A percentile compares a stretch with the other conserved stretches of the same genome.
Conservation (phyloP, 2,888 invertebrate genomes). For the Oligia latruncula region DNA sequence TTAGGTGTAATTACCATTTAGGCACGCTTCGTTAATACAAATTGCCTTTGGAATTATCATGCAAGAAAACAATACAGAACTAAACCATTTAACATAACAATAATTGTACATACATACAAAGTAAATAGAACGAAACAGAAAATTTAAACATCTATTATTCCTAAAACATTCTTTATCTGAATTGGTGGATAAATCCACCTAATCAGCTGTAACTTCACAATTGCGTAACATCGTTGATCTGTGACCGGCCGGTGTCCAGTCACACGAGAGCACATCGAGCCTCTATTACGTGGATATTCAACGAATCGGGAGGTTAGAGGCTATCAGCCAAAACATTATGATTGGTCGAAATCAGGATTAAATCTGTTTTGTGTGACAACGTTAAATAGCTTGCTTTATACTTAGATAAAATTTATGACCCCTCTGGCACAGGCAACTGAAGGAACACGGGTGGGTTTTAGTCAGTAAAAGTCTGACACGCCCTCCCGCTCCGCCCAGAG, state of each 20-base stretch:
- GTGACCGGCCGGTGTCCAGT: slow-evolving; percentile 33
- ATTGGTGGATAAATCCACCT: slow-evolving; percentile 8
- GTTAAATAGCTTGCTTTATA: neutral
- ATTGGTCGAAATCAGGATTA: neutral
- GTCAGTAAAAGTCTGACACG: too few relatives aligned
- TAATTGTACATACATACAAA: neutral
- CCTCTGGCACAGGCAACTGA: too few relatives aligned
- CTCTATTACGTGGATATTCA: slow-evolving; percentile 28
- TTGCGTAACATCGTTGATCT: slow-evolving; percentile 33
- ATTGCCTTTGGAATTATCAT: neutral
- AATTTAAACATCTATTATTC: slow-evolving; percentile 13
- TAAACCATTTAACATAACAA: neutral
- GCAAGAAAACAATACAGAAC: neutral
- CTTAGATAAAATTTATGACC: too few relatives aligned
- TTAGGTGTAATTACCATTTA: neutral
- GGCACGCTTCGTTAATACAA: neutral
- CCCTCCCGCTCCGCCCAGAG: too few relatives aligned
- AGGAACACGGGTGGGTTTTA: too few relatives aligned
- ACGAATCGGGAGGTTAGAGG: slow-evolving; percentile 26
- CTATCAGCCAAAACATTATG: slow-evolving; percentile 19
- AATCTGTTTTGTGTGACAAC: neutral
- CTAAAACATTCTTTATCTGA: slow-evolving; percentile 6
- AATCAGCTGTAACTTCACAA: slow-evolving; percentile 15
- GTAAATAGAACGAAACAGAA: neutral
- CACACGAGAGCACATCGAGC: slow-evolving; percentile 35